phyloP scores from a whole-genome alignment of 2,888 invertebrate genomes.

The Nemoura dubitans region DNA sequence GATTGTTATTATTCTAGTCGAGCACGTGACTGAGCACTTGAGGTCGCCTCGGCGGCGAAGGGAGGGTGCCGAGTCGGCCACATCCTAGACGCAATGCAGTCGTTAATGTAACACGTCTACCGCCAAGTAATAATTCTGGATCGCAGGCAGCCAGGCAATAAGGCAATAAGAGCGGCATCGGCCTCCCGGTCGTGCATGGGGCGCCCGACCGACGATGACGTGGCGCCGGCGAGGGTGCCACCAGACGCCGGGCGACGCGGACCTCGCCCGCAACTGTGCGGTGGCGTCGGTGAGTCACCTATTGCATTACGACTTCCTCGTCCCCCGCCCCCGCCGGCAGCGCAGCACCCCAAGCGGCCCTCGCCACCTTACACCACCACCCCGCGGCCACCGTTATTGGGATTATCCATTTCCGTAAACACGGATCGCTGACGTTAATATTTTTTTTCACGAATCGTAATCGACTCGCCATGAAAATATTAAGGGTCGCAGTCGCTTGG shows the following conservation, averaged over 20 bases:
- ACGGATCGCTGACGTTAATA: not conserved
- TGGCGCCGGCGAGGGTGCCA: not conserved
- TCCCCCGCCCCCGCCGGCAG: constrained; percentile 1
- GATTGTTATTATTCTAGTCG: not conserved
- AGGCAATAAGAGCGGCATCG: not conserved
- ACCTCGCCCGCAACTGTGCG: not conserved
- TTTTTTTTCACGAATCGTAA: not conserved
- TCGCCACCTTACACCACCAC: not conserved
- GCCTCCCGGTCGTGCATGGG: not conserved
- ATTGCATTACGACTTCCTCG: constrained; percentile 29
- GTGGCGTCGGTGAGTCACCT: constrained; percentile 8
- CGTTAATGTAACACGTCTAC: not conserved
- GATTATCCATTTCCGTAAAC: constrained; percentile 23
- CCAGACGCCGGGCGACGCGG: not conserved
- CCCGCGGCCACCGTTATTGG: not conserved
- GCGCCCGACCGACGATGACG: constrained; percentile 8
- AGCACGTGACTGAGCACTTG: not conserved
- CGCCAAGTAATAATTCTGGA: too few relatives aligned
- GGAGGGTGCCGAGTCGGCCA: too few relatives aligned
- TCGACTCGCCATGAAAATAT: constrained; percentile 27
- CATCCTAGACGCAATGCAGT: not conserved
- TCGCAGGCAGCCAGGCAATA: too few relatives aligned
- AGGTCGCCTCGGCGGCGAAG: not conserved
- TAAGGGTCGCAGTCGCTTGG: not conserved
- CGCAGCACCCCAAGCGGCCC: not conserved